A percentile compares a stretch with the other conserved stretches of the same genome.
Conservation (phyloP, 2,113 vertebrate species). For the Aegithalos caudatus region DNA sequence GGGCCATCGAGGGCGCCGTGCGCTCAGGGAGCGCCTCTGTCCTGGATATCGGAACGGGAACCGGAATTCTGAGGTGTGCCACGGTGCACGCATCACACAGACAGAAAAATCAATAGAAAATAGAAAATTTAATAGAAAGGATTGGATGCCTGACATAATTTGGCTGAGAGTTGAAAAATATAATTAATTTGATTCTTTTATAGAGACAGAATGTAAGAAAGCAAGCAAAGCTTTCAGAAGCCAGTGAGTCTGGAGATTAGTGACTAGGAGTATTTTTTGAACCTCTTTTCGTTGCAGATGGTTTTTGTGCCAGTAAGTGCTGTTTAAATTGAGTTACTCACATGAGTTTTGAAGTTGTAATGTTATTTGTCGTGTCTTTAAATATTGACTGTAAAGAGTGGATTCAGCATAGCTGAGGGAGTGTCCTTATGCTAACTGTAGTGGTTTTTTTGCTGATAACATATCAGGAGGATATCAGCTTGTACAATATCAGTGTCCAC, state of each 20-base stretch:
- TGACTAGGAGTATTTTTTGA: not conserved
- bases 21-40: slow-evolving; percentile 82
- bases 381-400: not conserved
- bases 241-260: not conserved
- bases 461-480: not conserved
- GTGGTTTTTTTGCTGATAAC: not conserved
- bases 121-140: not conserved
- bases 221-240: not conserved
- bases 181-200: not conserved
- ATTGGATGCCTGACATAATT: not conserved
- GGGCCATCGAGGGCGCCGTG: slow-evolving; percentile 88
- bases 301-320: not conserved
- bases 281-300: not conserved
- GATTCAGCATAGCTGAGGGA: not conserved
- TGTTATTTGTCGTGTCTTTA: not conserved
- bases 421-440: not conserved
- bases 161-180: not conserved
- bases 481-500: not conserved
- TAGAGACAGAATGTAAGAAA: not conserved
- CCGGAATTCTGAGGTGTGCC: slow-evolving; percentile 90
- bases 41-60: slow-evolving; percentile 95
- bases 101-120: not conserved
- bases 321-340: not conserved
- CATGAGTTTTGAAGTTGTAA: not conserved
- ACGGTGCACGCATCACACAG: not conserved